A percentile compares a stretch with the other conserved stretches of the same genome.
These are phyloP conservation scores for Oriolus oriolus DNA, from an alignment of 2,113 vertebrate genomes.

Conservation along the genomic window DNA sequence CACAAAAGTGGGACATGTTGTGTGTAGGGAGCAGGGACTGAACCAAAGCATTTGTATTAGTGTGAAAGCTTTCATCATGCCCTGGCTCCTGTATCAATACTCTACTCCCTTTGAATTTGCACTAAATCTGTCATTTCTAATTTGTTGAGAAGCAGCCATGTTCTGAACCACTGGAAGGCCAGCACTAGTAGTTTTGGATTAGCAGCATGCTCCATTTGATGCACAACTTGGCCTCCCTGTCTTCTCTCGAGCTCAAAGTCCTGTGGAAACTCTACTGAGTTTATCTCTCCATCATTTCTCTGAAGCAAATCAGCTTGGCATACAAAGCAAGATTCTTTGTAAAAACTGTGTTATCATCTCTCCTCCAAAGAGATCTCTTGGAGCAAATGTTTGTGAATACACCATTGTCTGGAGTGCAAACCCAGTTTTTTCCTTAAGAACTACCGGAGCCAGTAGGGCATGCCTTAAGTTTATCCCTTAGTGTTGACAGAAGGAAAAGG, in stretches of 20 bases:
- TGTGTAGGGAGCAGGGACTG: background rate
- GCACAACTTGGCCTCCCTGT: background rate
- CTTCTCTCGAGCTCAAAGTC: background rate
- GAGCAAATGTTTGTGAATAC: background rate
- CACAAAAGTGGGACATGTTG: background rate
- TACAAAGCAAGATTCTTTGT: background rate
- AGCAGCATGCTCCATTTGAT: background rate
- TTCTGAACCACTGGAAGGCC: background rate
- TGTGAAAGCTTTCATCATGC: background rate
- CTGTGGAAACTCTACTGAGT: background rate
- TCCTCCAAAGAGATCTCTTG: background rate
- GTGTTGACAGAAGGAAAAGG: background rate
- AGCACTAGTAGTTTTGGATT: background rate
- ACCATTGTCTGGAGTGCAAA: background rate
- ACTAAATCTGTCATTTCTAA: background rate
- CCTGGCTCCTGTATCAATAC: background rate
- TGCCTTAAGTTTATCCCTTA: background rate
- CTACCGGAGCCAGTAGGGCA: background rate
- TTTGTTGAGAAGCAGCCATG: background rate
- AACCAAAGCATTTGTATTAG: background rate
- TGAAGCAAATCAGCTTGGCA: background rate
- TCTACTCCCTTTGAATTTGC: background rate
- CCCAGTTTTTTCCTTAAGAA: background rate
- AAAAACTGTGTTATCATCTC: background rate
- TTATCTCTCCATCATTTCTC: background rate